Conservation (phyloP, 64 coral and sea anemone genomes). For the Acropora tenuis region DNA sequence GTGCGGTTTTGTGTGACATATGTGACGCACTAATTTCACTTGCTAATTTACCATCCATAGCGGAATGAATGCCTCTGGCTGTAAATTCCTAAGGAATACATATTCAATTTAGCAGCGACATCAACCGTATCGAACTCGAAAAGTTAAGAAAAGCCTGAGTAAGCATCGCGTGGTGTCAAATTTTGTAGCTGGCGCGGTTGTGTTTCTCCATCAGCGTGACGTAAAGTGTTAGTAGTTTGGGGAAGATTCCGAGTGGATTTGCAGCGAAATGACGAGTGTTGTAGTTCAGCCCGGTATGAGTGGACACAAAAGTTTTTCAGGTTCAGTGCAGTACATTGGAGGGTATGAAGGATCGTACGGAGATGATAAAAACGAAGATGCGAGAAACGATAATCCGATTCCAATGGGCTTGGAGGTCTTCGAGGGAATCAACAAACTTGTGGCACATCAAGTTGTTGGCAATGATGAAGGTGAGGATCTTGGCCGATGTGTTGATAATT, state of each 20-base stretch:
- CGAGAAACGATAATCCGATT: neutral
- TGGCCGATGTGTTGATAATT: neutral
- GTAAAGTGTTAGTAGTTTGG: neutral
- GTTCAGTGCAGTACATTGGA: conserved; percentile 38
- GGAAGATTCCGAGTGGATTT: neutral
- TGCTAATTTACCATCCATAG: neutral
- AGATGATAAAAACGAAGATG: neutral
- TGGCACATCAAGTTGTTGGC: neutral
- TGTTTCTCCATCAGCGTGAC: neutral
- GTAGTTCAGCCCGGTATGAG: conserved; percentile 1
- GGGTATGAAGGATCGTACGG: conserved; percentile 1
- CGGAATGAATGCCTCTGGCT: neutral
- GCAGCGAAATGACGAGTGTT: conserved; percentile 16
- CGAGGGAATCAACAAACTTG: conserved; percentile 29
- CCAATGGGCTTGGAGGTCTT: conserved; percentile 68
- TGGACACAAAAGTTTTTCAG: neutral
- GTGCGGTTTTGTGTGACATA: too few relatives aligned
- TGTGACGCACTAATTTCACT: neutral
- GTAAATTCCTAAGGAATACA: neutral
- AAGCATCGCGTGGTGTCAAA: neutral
- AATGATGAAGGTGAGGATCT: conserved; percentile 1
- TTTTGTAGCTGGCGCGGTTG: neutral
- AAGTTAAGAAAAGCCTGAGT: neutral
- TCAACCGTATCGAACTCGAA: neutral
- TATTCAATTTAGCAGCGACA: neutral